These are phyloP conservation scores for Rhinolophus ferrumequinum DNA, from an alignment of 2,113 vertebrate species.

Conservation along the genomic window DNA sequence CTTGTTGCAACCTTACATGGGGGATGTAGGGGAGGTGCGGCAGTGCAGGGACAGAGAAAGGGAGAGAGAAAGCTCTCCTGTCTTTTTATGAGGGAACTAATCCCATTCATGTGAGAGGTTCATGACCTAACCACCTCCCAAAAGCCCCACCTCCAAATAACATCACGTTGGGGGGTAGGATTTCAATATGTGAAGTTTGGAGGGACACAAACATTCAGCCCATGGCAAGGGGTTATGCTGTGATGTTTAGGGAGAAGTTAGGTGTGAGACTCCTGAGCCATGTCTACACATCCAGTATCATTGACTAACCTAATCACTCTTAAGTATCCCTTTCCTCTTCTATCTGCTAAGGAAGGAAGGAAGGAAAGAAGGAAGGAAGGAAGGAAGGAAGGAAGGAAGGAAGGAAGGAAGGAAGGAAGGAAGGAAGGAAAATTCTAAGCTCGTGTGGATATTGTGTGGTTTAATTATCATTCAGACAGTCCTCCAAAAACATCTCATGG, in stretches of 20 bases:
- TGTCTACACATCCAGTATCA: neutral
- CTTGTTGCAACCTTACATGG: neutral
- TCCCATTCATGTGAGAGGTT: neutral
- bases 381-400: neutral
- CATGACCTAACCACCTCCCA: neutral
- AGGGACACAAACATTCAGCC: neutral
- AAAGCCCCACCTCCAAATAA: neutral
- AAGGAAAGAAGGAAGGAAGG: neutral
- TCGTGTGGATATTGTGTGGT: constrained; percentile 29
- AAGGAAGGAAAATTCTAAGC: neutral
- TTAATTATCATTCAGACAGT: constrained; percentile 72
- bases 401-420: neutral
- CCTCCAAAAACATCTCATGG: constrained; percentile 45
- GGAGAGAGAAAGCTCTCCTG: neutral
- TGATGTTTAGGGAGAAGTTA: neutral
- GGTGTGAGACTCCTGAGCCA: neutral
- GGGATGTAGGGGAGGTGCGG: too few species aligned
- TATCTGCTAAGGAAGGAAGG: neutral
- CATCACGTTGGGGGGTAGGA: neutral
- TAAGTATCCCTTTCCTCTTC: constrained; percentile 59
- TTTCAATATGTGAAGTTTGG: neutral
- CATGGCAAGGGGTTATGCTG: neutral
- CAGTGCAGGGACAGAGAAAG: neutral
- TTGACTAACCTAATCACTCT: neutral
- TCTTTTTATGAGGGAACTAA: neutral